phyloP scores from a whole-genome alignment of 2,113 vertebrate species.

The Cryptoleucopteryx plumbea region DNA sequence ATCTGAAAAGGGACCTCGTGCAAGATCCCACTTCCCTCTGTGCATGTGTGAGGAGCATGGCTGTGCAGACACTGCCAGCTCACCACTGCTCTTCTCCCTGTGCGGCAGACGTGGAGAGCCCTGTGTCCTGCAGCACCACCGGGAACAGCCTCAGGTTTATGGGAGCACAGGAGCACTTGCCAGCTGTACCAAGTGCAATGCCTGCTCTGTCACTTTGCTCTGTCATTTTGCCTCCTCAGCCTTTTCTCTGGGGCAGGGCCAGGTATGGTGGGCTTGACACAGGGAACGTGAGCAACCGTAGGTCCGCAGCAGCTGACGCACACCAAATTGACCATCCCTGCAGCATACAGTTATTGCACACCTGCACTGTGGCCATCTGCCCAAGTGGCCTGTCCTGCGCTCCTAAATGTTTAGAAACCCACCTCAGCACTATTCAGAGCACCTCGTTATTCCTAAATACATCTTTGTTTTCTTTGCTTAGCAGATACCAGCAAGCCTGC shows the following conservation, averaged over 20 bases:
- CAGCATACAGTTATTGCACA: accelerated
- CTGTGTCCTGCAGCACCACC: not conserved
- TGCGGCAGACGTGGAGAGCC: accelerated
- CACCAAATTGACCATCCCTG: accelerated
- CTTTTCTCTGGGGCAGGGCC: not conserved
- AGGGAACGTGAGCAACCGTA: accelerated
- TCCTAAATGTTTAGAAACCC: not conserved
- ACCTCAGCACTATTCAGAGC: not conserved
- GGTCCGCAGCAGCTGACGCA: not conserved
- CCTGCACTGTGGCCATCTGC: not conserved
- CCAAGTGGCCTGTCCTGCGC: not conserved
- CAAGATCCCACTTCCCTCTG: not conserved
- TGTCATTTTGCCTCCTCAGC: not conserved
- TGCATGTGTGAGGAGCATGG: not conserved
- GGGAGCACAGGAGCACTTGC: not conserved
- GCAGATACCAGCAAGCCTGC: not conserved
- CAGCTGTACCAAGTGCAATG: not conserved
- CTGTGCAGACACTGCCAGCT: not conserved
- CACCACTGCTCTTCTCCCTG: not conserved
- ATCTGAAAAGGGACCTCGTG: not conserved
- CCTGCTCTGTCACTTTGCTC: not conserved
- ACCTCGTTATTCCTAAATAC: not conserved
- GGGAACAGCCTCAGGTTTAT: accelerated
- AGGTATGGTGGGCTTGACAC: not conserved
- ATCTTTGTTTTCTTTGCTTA: not conserved